These are phyloP conservation scores for Calyptomena viridis DNA, from an alignment of 2,113 vertebrate genomes.

Conservation along the genomic window DNA sequence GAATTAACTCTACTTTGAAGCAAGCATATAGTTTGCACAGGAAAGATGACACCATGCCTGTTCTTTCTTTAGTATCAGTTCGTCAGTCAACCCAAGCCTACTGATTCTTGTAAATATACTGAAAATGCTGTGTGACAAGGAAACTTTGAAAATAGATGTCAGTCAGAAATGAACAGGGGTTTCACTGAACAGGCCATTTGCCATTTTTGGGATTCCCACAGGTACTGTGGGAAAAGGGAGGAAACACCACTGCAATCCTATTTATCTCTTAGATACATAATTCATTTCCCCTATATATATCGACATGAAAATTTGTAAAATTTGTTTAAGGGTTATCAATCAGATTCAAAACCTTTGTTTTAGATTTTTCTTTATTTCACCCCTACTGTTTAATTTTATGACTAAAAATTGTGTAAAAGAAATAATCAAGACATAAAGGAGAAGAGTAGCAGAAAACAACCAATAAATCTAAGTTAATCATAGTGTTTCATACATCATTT, in stretches of 20 bases:
- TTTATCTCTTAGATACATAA: neutral
- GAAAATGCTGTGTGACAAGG: neutral
- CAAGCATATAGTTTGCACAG: neutral
- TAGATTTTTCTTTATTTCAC: neutral
- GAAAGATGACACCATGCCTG: neutral
- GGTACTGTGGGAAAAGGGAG: neutral
- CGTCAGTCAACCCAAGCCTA: neutral
- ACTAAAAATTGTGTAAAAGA: neutral
- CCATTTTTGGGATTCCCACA: neutral
- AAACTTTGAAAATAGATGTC: neutral
- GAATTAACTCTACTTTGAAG: neutral
- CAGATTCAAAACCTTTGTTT: neutral
- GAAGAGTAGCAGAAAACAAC: neutral
- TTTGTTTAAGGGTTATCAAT: neutral
- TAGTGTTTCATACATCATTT: neutral
- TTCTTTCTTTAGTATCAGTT: neutral
- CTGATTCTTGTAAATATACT: neutral
- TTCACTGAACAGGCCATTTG: neutral
- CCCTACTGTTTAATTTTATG: neutral
- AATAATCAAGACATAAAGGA: neutral
- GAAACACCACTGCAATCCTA: neutral
- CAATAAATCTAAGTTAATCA: neutral
- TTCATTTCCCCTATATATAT: neutral
- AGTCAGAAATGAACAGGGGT: neutral
- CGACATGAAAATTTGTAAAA: neutral